A percentile compares a stretch with the other conserved stretches of the same genome.
Conservation (phyloP, 2,113 vertebrate species). For the Oncorhynchus gorbuscha region DNA sequence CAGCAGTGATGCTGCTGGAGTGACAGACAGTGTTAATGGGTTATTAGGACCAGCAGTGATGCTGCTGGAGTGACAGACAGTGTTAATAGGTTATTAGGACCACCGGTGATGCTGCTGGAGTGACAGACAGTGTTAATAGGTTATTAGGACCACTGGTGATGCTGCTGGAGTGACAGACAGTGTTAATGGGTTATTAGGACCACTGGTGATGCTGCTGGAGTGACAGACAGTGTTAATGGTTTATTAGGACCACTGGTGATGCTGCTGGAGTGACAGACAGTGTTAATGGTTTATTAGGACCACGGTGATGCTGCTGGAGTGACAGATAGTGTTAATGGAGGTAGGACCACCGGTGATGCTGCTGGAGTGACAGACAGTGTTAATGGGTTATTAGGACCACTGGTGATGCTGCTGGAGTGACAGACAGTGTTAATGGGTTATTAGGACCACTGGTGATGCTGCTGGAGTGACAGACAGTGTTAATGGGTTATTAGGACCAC, state of each 20-base stretch:
- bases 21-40: not conserved
- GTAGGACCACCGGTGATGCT: not conserved
- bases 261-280: not conserved
- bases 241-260: no score
- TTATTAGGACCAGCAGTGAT: no score
- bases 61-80: constrained; percentile 5
- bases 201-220: not conserved
- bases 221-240: not conserved
- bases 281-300: no score
- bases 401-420: not conserved
- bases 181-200: no score
- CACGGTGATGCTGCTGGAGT: not conserved
- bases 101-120: not conserved
- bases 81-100: no score
- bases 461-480: not conserved
- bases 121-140: not conserved
- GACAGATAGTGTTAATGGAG: not conserved
- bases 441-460: no score
- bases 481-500: not conserved
- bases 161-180: constrained; percentile 5
- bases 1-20: not conserved
- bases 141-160: no score
- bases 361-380: not conserved
- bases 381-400: no score
- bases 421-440: not conserved